Evolutionary conservation across 2,888 invertebrate species (phyloP).

Genomic region (Nymphalis polychloros): DNA sequence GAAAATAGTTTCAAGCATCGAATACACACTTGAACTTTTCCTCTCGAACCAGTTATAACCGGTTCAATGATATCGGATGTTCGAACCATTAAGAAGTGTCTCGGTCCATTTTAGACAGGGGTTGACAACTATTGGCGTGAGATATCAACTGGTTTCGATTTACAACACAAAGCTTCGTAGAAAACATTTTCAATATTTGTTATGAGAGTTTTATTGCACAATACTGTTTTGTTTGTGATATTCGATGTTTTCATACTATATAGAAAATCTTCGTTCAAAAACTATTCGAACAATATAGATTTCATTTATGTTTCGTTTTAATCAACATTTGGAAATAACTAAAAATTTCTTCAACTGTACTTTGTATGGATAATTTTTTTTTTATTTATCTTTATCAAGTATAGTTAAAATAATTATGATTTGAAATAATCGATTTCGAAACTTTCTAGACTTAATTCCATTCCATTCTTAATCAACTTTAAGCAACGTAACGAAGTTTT

Average conservation of each 20-base stretch:
- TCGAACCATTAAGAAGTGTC: conserved; percentile 10
- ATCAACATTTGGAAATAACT: no score
- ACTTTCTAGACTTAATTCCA: no score
- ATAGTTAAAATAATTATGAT: no score
- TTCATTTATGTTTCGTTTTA: background rate
- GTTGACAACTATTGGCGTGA: background rate
- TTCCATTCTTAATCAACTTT: no score
- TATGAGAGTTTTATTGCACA: background rate
- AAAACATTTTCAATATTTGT: conserved; percentile 4
- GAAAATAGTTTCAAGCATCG: no score
- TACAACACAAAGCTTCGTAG: conserved; percentile 6
- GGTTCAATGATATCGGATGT: conserved; percentile 2
- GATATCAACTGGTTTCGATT: conserved; percentile 7
- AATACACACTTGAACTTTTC: background rate
- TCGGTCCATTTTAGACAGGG: conserved; percentile 8
- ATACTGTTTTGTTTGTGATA: background rate
- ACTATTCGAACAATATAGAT: background rate
- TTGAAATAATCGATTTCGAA: no score
- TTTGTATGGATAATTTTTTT: no score
- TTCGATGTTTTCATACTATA: background rate
- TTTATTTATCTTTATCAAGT: no score
- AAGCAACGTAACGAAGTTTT: no score
- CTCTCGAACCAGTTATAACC: background rate
- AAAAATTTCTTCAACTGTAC: no score
- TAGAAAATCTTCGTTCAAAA: background rate